Evolutionary conservation across 1,140 invertebrate genomes (phyloP), one percentile per base, ranked within the genome.

Genomic region (Drosophila pseudoobscura): DNA sequence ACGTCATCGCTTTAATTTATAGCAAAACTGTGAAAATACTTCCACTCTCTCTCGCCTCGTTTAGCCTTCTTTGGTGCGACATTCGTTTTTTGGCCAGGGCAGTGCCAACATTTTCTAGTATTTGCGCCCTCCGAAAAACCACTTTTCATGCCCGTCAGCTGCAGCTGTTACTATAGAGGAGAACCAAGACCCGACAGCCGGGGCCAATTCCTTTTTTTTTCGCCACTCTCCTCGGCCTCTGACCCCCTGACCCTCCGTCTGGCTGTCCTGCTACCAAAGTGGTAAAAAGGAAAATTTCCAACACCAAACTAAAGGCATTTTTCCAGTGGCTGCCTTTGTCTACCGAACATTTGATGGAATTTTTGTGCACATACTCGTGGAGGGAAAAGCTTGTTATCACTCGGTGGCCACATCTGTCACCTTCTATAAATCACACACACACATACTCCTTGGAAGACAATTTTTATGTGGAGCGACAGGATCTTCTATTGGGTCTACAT

Each of bases 141-240:
- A 88, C 83, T 88, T 88, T 88, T 88, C 83, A 88, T 83, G 83
- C 84, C 80, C 84, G 85, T 88, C 83, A 88, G 56, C 76, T 89
- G 83, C 84, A 88, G 83, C 83, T 88, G 83, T 89, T 88, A 75
- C 84, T 76, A 75, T 59, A 80, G 63, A 39, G 31, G 8, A 13
- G 35, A 47, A 39, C 47, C 49, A 29, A 75, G 50, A 75, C 39
- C 57, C 54, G 65, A 65, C 77, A 77, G 73, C 52, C 54, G 78
- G 54, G 72, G 58, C 49, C 50, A 54, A 52, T 70, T 70, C 66
- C 20, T 20, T 20, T 70, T 69, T 69, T 69, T 68, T 69, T 69
- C 57, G 26, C 63, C 66, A 22, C 13, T 35, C 35, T 15, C 51
- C 20, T 20, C 20, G 20, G 20, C 20, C 20, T 31, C 13, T 20